Base-by-base conservation (phyloP, 2,797 vertebrate species). In the Scleropages formosus region DNA sequence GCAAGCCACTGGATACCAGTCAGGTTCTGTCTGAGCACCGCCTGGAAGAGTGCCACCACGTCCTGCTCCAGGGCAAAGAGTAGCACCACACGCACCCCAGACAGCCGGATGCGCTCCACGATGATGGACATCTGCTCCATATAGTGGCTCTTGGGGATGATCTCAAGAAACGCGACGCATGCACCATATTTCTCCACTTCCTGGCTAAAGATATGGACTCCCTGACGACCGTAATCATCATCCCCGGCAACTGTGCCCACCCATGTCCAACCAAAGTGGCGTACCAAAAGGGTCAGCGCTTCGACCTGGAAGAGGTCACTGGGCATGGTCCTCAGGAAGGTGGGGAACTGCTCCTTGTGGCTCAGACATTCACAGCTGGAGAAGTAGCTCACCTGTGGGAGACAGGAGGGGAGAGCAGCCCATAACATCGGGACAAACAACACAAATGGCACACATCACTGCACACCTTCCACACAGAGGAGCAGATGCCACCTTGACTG, bases 61-160 rank as follows among this genome's bases (percentile, higher is more conserved):
- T 94, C 92, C 83, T 93, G 93, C 82, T 94, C 92, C 61, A 94
- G 83, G 68, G 93, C 92, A 84, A 94, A 94, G 76, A 94, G 88
- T 3, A 94, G 85, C 64, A 93, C 84, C 59, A 92, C 93, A 8
- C 79, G 81, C 26, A 89, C 82, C 49, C 87, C 80, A 0, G 92
- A 92, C 18, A 84, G 85, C 16, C 75, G 83, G 46, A 93, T 91
- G 16, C 77, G 86, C 78, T 87, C 84, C 64, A 93, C 82, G 2
- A 93, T 90, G 47, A 85, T 79, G 58, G 85, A 81, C 80, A 94
- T 88, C 1, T 83, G 81, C 13, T 72, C 59, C 20, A 80, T 82
- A 6, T 83, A 84, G 74, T 87, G 86, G 75, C 90, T 92, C 80
- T 91, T 93, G 0, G 93, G 93, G 77, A 94, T 92, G 53, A 92